A percentile compares a stretch with the other conserved stretches of the same genome.
These are phyloP conservation scores for Aphelocoma coerulescens DNA, from an alignment of 2,113 vertebrate genomes.

Conservation along the genomic window DNA sequence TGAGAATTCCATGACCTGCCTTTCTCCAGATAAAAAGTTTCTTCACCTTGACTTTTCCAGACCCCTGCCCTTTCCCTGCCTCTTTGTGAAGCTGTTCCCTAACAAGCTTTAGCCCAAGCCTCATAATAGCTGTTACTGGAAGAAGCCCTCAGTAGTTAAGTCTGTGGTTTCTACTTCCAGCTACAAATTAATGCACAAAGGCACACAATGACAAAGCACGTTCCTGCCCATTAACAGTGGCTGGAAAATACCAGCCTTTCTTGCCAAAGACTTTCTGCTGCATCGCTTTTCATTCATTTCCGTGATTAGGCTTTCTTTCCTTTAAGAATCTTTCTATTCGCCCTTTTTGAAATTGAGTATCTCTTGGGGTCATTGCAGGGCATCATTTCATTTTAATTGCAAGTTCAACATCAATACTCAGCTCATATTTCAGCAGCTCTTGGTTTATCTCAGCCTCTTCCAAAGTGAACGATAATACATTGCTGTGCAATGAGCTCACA, in stretches of 20 bases:
- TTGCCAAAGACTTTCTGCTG: neutral
- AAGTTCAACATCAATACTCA: conserved; percentile 39
- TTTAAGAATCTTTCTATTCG: neutral
- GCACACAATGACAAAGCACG: conserved; percentile 11
- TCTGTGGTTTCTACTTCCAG: conserved; percentile 34
- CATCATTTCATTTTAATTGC: conserved; percentile 44
- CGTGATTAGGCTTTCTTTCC: conserved; percentile 5
- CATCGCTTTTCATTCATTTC: conserved; percentile 3
- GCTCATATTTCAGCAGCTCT: conserved; percentile 29
- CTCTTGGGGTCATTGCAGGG: neutral
- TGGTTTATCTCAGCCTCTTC: conserved; percentile 11
- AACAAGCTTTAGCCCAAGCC: neutral
- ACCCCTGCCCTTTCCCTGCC: neutral
- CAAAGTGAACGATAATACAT: conserved; percentile 29
- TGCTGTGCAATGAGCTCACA: conserved; percentile 50
- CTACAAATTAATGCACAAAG: conserved; percentile 32
- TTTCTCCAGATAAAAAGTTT: neutral
- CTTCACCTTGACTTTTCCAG: neutral
- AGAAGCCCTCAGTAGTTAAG: conserved; percentile 2
- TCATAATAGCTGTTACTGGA: conserved; percentile 2
- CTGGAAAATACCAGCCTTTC: conserved; percentile 31
- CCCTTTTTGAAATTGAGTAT: neutral
- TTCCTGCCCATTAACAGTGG: conserved; percentile 20
- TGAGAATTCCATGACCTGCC: neutral
- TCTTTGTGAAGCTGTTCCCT: neutral